These are phyloP conservation scores for Melieria omissa DNA, from an alignment of 2,888 invertebrate genomes.

Conservation along the genomic window DNA sequence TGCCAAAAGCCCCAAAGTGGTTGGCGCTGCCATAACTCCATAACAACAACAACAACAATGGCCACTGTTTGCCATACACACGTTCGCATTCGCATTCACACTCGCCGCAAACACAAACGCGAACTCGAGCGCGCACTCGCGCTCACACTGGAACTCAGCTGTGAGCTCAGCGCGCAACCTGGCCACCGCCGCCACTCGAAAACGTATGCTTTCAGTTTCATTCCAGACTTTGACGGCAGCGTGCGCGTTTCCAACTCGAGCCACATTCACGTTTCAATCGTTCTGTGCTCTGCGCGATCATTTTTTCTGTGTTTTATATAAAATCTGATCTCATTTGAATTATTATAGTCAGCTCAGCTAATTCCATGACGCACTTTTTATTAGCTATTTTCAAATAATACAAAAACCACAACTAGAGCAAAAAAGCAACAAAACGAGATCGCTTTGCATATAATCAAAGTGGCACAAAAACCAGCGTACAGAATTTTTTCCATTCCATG, in stretches of 20 bases:
- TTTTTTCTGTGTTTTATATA: slow-evolving; percentile 5
- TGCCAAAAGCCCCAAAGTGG: too few species aligned
- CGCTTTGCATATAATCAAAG: slow-evolving; percentile 7
- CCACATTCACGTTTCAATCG: slow-evolving; percentile 59
- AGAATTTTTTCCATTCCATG: background rate
- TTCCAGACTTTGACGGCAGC: slow-evolving; percentile 62
- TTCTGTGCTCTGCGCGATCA: slow-evolving; percentile 48
- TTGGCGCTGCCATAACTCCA: too few species aligned
- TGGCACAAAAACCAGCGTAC: background rate
- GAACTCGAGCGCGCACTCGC: background rate
- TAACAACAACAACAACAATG: background rate
- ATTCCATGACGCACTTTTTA: slow-evolving; percentile 2
- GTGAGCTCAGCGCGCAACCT: slow-evolving; percentile 19
- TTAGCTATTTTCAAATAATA: background rate
- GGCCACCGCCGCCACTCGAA: background rate
- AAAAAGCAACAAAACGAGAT: background rate
- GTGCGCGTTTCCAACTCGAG: background rate
- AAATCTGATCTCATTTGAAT: too few species aligned
- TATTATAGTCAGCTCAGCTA: background rate
- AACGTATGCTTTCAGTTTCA: slow-evolving; percentile 66
- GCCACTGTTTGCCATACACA: slow-evolving; percentile 1
- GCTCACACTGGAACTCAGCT: slow-evolving; percentile 19
- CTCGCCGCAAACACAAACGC: slow-evolving; percentile 9
- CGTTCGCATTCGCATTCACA: background rate
- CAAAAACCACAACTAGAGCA: slow-evolving; percentile 2